Evolutionary conservation across 2,113 vertebrate species (phyloP).

Genomic region (Antechinus flavipes): DNA sequence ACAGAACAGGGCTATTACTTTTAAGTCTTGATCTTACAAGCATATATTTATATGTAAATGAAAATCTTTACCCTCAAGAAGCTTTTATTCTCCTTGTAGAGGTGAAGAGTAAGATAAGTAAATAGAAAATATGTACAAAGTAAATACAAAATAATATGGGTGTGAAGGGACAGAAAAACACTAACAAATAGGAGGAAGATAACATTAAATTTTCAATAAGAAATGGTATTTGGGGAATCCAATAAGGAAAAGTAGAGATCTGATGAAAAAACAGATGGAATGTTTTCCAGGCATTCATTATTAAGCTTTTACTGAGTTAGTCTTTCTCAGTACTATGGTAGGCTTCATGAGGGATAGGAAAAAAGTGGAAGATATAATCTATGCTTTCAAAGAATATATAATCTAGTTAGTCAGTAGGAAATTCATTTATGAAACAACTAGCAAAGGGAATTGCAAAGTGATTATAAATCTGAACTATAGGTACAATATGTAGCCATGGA

Average conservation of each 20-base stretch:
- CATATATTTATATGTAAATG: neutral
- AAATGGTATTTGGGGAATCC: neutral
- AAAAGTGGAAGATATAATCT: neutral
- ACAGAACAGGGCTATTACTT: neutral
- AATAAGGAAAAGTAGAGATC: neutral
- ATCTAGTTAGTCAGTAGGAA: neutral
- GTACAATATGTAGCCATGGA: neutral
- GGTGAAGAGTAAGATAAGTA: neutral
- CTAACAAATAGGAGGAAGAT: neutral
- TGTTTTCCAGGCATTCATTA: neutral
- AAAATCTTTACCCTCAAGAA: neutral
- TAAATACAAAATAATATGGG: too few relatives aligned
- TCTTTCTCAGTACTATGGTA: neutral
- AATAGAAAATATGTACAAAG: neutral
- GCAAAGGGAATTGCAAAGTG: neutral
- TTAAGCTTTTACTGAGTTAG: neutral
- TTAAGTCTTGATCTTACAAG: neutral
- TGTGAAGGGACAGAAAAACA: neutral
- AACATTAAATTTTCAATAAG: neutral
- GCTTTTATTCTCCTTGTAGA: neutral
- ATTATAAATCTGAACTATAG: neutral
- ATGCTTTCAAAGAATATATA: too few relatives aligned
- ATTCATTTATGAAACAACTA: neutral
- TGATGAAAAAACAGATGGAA: neutral
- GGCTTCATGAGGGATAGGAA: neutral